Evolutionary conservation across 2,113 vertebrate species (phyloP), one percentile per base, ranked within the genome.

Genomic region (Sturnira hondurensis): DNA sequence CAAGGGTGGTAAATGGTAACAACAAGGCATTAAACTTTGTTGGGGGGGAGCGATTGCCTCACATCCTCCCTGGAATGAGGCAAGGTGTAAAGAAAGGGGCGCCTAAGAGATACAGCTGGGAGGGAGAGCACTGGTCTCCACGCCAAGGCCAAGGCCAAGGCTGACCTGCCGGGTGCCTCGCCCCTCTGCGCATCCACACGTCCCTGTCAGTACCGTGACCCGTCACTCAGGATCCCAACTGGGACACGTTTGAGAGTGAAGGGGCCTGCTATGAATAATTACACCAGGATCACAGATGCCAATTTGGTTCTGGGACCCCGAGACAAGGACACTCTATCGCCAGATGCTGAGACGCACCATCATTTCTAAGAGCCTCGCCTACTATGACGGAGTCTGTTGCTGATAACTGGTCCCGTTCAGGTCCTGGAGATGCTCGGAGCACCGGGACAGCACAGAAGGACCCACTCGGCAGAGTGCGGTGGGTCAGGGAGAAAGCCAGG

Each of bases 1-100:
- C 31, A 17, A 96, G 91, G 85, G 92, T 93, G 95, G 88, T 97
- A 96, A 97, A 95, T 61, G 58, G 65, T 95, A 93, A 97, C 0
- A 56, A 96, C 86, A 65, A 76, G 68, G 50, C 61, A 96, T 89
- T 97, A 97, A 97, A 97, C 63, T 96, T 97, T 95, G 97, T 96
- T 96, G 26, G 50, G 89, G 89, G 91, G 70, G 86, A 95, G 77
- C 82, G 86, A 76, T 83, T 81, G 95, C 86, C 80, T 96, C 73
- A 82, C n/a, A 91, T 83, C 93, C 82, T 78, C 26, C 83, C 68
- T 24, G 78, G 91, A 91, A 91, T 31, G 50, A 95, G 50, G 38
- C 50, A 74, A 92, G 16, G 47, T 67, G 0, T 91, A 94, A 93
- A 97, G 50, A 86, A 89, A 73, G 16, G 17, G 78, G 80, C 56